phyloP scores from a whole-genome alignment of 1,140 invertebrate species.

The Bombus huntii region DNA sequence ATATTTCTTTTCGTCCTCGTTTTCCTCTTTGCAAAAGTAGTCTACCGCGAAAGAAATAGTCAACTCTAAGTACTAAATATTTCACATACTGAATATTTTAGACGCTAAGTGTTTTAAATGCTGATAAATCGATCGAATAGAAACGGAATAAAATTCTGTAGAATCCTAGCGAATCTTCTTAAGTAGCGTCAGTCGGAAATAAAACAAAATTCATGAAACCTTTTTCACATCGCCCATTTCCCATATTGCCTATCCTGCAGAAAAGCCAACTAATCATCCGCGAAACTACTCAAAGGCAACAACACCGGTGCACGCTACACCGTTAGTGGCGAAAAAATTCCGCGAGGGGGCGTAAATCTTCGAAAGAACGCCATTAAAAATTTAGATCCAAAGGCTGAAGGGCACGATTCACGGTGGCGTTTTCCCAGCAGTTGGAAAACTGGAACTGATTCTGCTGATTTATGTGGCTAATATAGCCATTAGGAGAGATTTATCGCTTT shows the following conservation, averaged over 20 bases:
- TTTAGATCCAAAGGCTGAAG: not conserved
- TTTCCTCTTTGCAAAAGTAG: too few relatives aligned
- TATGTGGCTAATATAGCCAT: slow-evolving; percentile 53
- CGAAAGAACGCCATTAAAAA: not conserved
- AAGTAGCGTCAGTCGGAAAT: too few relatives aligned
- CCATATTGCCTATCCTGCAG: not conserved
- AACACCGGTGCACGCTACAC: not conserved
- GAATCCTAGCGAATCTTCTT: too few relatives aligned
- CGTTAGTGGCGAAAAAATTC: not conserved
- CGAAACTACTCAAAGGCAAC: too few relatives aligned
- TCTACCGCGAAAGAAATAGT: too few relatives aligned
- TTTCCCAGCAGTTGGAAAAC: not conserved
- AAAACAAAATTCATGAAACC: too few relatives aligned
- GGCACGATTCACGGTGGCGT: not conserved
- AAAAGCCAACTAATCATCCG: not conserved
- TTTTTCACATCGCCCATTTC: not conserved
- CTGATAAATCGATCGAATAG: too few relatives aligned
- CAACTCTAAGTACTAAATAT: too few relatives aligned
- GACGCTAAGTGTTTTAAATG: too few relatives aligned
- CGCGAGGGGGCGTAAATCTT: not conserved
- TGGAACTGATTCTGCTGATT: slow-evolving; percentile 53
- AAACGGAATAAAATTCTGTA: too few relatives aligned
- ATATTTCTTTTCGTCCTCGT: too few relatives aligned
- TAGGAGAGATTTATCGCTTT: slow-evolving; percentile 51
- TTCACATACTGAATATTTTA: too few relatives aligned